Conservation (phyloP, 2,113 vertebrate genomes). For the Tympanuchus pallidicinctus region DNA sequence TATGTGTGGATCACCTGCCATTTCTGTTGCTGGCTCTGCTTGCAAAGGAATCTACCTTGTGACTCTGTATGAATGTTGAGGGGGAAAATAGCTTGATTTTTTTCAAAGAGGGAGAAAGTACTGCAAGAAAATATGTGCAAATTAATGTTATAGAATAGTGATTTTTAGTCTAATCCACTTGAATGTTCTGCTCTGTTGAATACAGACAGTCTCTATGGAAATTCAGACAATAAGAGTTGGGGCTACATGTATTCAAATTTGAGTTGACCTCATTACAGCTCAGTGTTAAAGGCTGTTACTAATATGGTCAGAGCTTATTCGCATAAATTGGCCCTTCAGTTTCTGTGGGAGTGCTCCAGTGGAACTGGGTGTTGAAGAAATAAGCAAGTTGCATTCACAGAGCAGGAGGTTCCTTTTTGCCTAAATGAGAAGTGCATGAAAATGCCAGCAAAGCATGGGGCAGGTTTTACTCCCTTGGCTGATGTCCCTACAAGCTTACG, state of each 20-base stretch:
- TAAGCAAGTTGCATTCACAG: not conserved
- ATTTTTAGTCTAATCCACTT: conserved; percentile 8
- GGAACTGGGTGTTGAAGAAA: not conserved
- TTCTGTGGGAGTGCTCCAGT: not conserved
- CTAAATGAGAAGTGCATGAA: not conserved
- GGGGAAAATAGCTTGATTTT: not conserved
- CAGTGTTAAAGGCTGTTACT: not conserved
- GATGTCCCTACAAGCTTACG: not conserved
- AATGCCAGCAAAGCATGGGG: not conserved
- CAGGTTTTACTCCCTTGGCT: not conserved
- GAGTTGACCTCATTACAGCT: conserved; percentile 1
- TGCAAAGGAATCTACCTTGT: not conserved
- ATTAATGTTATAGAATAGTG: conserved; percentile 28
- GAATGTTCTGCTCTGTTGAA: conserved; percentile 7
- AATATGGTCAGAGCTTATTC: not conserved
- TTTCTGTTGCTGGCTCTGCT: not conserved
- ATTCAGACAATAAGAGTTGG: not conserved
- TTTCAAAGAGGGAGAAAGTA: not conserved
- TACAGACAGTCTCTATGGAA: not conserved
- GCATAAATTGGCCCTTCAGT: not conserved
- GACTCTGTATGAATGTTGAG: not conserved
- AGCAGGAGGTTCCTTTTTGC: not conserved
- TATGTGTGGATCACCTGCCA: not conserved
- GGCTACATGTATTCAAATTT: not conserved
- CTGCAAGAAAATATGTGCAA: conserved; percentile 4